These are phyloP conservation scores for Natator depressus DNA, from an alignment of 2,113 vertebrate species.

Conservation along the genomic window DNA sequence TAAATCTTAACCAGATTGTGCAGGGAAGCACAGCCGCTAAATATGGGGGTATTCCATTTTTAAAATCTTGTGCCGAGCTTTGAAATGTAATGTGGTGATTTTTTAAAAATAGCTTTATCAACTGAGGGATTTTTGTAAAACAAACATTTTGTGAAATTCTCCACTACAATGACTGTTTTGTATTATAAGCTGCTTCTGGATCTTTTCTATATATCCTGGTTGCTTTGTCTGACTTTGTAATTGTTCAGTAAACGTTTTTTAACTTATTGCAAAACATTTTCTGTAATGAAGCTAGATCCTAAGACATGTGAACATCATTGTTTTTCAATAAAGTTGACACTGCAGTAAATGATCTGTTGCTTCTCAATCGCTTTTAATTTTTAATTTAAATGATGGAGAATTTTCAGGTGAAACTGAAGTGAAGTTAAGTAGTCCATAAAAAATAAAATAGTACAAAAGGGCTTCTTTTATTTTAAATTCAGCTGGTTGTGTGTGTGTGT, in stretches of 20 bases:
- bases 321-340: slow-evolving; percentile 54
- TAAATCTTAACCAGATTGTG: background rate
- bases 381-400: background rate
- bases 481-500: background rate
- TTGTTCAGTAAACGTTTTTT: background rate
- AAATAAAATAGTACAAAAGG: background rate
- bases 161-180: background rate
- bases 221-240: background rate
- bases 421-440: background rate
- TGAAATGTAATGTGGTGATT: background rate
- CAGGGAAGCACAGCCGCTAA: slow-evolving; percentile 4
- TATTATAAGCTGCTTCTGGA: slow-evolving; percentile 21
- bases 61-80: background rate
- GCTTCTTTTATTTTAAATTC: background rate
- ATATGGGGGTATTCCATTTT: background rate
- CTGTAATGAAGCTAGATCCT: slow-evolving; percentile 38
- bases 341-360: slow-evolving; percentile 2
- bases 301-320: background rate
- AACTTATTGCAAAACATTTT: background rate
- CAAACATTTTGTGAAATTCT: background rate
- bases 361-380: background rate
- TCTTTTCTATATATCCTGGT: slow-evolving; percentile 3
- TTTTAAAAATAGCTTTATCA: background rate
- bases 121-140: slow-evolving; percentile 33
- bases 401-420: background rate